phyloP scores from a whole-genome alignment of 2,888 invertebrate genomes.

The Meandrusa payeni region DNA sequence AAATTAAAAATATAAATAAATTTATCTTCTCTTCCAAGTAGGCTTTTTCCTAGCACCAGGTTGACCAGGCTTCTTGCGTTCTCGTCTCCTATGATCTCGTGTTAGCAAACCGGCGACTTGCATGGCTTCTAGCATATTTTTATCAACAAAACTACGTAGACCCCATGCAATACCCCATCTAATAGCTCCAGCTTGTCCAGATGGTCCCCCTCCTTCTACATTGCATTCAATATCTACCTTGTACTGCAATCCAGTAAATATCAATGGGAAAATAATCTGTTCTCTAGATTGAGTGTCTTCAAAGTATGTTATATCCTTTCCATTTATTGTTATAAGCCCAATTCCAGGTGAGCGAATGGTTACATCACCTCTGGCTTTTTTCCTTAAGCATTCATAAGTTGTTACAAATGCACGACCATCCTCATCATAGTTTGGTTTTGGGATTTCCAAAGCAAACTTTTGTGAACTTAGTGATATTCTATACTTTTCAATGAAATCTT shows the following conservation, averaged over 20 bases:
- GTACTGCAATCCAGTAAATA: slow-evolving; percentile 87
- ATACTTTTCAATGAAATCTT: slow-evolving; percentile 88
- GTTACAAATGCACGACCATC: slow-evolving; percentile 87
- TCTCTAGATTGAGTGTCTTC: slow-evolving; percentile 85
- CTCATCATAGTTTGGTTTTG: slow-evolving; percentile 84
- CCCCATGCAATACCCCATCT: slow-evolving; percentile 93
- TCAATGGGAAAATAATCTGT: slow-evolving; percentile 93
- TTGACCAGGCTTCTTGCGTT: slow-evolving; percentile 96
- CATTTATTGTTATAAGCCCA: slow-evolving; percentile 91
- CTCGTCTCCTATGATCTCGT: slow-evolving; percentile 87
- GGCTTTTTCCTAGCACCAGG: slow-evolving; percentile 93
- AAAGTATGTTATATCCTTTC: slow-evolving; percentile 89
- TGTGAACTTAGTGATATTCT: slow-evolving; percentile 82
- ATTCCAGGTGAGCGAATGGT: slow-evolving; percentile 91
- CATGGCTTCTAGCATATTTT: slow-evolving; percentile 89
- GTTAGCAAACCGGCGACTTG: slow-evolving; percentile 94
- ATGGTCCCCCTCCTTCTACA: slow-evolving; percentile 86
- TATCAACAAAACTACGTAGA: slow-evolving; percentile 90
- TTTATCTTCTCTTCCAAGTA: slow-evolving; percentile 95
- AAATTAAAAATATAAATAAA: too few relatives aligned
- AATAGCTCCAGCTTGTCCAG: slow-evolving; percentile 93
- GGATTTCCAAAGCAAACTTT: slow-evolving; percentile 81
- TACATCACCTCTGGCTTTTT: slow-evolving; percentile 87
- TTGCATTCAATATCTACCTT: slow-evolving; percentile 92
- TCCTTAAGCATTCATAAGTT: slow-evolving; percentile 86